Evolutionary conservation across 2,797 vertebrate genomes (phyloP).

Genomic region (Darevskia nairensis): DNA sequence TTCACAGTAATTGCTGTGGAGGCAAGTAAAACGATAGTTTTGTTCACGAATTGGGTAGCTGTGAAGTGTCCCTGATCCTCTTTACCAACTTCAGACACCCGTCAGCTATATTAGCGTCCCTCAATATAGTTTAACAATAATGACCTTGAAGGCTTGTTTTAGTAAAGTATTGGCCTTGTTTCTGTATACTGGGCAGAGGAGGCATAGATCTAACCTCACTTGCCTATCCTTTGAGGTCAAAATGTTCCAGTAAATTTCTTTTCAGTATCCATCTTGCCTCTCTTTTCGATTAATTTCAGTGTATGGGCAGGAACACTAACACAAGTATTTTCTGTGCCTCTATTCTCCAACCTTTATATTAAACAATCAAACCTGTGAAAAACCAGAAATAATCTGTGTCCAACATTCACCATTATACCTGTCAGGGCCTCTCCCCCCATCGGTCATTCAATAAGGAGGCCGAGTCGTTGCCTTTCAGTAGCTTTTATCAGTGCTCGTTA

Average conservation of each 20-base stretch:
- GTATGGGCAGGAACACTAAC: not conserved
- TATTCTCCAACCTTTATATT: too few relatives aligned
- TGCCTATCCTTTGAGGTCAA: not conserved
- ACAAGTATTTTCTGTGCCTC: not conserved
- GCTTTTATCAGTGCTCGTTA: too few relatives aligned
- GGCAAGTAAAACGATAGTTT: not conserved
- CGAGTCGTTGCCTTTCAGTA: too few relatives aligned
- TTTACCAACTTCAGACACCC: too few relatives aligned
- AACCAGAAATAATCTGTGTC: not conserved
- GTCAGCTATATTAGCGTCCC: too few relatives aligned
- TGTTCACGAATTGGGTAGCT: not conserved
- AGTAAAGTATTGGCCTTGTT: not conserved
- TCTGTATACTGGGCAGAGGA: not conserved
- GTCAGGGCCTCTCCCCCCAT: too few relatives aligned
- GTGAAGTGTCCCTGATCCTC: not conserved
- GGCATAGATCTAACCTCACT: not conserved
- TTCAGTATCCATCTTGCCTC: not conserved
- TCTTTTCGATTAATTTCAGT: not conserved
- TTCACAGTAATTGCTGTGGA: not conserved
- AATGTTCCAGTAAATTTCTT: not conserved
- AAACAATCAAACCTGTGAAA: too few relatives aligned
- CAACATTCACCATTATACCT: not conserved
- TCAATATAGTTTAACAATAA: too few relatives aligned
- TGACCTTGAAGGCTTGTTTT: not conserved
- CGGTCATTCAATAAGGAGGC: too few relatives aligned